These are phyloP conservation scores for Drosophila tropicalis DNA, from an alignment of 1,140 invertebrate species.

Conservation along the genomic window DNA sequence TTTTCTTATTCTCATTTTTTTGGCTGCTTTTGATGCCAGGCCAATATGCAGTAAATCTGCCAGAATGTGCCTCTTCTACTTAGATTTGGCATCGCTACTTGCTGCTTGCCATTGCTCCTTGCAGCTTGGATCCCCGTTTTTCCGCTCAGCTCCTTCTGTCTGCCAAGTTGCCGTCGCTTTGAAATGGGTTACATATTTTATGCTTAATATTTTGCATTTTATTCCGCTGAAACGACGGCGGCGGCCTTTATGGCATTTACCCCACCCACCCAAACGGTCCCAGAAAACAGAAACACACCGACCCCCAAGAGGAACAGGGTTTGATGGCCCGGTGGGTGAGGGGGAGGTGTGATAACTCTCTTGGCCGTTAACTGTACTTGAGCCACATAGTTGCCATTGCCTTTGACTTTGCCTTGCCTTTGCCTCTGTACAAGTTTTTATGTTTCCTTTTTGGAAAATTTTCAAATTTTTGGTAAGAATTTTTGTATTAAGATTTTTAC, in stretches of 20 bases:
- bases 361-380: constrained; percentile 64
- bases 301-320: constrained; percentile 20
- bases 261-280: background rate
- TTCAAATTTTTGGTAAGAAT: background rate
- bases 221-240: constrained; percentile 53
- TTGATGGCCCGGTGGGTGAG: background rate
- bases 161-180: constrained; percentile 29
- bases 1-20: constrained; percentile 37
- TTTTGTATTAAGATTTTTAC: background rate
- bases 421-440: constrained; percentile 31
- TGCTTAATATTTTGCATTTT: constrained; percentile 82
- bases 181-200: constrained; percentile 83
- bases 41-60: constrained; percentile 83
- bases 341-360: constrained; percentile 31
- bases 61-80: constrained; percentile 72
- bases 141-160: constrained; percentile 21
- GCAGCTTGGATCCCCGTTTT: background rate
- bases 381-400: constrained; percentile 26
- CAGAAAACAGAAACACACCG: background rate
- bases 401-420: constrained; percentile 12
- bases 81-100: constrained; percentile 75
- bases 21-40: constrained; percentile 81
- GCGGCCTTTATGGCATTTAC: constrained; percentile 24
- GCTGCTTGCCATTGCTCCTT: background rate
- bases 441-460: constrained; percentile 1